Evolutionary conservation across 2,797 vertebrate genomes (phyloP).

Genomic region (Diplodus puntazzo): DNA sequence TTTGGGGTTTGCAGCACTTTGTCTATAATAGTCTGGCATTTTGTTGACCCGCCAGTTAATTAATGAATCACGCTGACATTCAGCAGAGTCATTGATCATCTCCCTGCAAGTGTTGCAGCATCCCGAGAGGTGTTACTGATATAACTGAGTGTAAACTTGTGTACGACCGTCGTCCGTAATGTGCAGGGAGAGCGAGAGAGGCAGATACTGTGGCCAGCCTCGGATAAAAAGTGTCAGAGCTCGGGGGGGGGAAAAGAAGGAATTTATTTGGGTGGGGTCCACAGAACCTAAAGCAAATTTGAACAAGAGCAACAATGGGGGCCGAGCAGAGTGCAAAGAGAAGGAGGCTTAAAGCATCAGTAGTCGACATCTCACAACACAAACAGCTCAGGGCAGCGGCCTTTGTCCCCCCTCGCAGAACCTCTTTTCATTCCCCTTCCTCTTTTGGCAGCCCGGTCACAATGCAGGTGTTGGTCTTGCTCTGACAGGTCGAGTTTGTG

Average conservation of each 20-base stretch:
- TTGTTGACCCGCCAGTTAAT: not conserved
- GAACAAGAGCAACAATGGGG: conserved; percentile 81
- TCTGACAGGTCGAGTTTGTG: conserved; percentile 72
- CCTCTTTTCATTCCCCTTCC: conserved; percentile 77
- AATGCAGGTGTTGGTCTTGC: conserved; percentile 80
- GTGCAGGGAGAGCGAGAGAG: not conserved
- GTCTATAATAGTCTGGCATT: no score
- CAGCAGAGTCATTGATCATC: not conserved
- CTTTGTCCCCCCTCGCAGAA: conserved; percentile 70
- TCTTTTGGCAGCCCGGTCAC: conserved; percentile 66
- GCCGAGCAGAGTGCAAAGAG: conserved; percentile 71
- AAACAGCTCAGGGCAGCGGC: conserved; percentile 83
- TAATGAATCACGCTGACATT: not conserved
- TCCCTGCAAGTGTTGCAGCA: not conserved
- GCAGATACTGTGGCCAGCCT: not conserved
- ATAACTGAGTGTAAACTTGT: not conserved
- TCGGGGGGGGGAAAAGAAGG: conserved; percentile 47
- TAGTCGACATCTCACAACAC: conserved; percentile 73
- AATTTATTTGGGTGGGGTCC: conserved; percentile 73
- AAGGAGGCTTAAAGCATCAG: conserved; percentile 75
- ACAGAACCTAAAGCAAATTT: conserved; percentile 82
- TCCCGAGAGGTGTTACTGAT: not conserved
- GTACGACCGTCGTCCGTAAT: not conserved
- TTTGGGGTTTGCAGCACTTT: not conserved
- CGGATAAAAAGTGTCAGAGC: conserved; percentile 8